Base-by-base conservation (phyloP, 2,113 vertebrate genomes). In the Psilopsiagon aurifrons region DNA sequence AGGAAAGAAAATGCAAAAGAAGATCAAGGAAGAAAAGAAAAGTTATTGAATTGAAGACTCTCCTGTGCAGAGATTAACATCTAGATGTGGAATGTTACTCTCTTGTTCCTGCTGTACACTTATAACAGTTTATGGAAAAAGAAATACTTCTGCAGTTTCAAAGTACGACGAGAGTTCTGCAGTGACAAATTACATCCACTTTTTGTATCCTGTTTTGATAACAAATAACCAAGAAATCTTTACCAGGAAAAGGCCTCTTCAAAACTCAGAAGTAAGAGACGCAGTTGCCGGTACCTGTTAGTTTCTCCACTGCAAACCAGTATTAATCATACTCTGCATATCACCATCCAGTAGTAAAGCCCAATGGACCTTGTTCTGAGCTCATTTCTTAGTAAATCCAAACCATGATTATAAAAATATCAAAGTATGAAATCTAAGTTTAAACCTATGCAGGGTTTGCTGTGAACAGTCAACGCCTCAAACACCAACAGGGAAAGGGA, bases 81-180 rank as follows among this genome's bases (percentile, higher is more conserved):
- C 92, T 66, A 80, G 63, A 70, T 23, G 54, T 73, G 70, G 63
- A 91, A 91, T 23, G 81, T 52, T 84, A 77, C 78, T 80, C 83
- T 82, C 67, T n/a, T 92, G 69, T 82, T 95, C 80, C 92, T 89
- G 77, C 57, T 76, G 62, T 54, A 73, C 20, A 4, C 66, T 73
- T 63, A 91, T 84, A 86, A 88, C 63, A 71, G 86, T 84, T 96
- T 80, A 92, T 67, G 91, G 94, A 92, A 94, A 94, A 89, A 93
- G 47, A 87, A 95, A 92, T 73, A 83, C 44, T 62, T 79, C 74
- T 80, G 44, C 28, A 66, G 62, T 9, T 11, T 82, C 67, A 51
- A 95, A 78, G 83, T 74, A 94, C 89, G 91, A 70, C 0, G 0
- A 0, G 11, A 95, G 80, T n/a, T 79, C 82, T 69, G 46, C 33